Percentiles rank a stretch among this genome's conserved stretches.
Evolutionary conservation across 2,797 vertebrate genomes (phyloP).

Genomic region (Falco concolor): DNA sequence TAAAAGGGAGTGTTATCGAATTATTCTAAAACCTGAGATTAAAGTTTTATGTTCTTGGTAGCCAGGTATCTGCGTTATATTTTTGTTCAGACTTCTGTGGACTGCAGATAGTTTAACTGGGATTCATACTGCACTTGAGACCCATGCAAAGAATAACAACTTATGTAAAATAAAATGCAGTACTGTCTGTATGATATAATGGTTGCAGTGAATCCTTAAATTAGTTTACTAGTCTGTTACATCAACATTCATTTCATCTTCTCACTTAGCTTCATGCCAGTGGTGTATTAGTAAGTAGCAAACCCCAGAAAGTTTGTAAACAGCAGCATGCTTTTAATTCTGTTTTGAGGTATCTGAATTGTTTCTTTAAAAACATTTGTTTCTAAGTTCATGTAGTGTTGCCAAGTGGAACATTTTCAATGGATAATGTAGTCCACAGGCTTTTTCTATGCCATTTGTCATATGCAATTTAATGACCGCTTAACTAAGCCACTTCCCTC

Average conservation of each 20-base stretch:
- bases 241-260: conserved; percentile 64
- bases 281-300: conserved; percentile 40
- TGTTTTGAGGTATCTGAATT: conserved; percentile 52
- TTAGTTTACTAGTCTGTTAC: conserved; percentile 68
- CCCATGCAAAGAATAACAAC: conserved; percentile 54
- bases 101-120: conserved; percentile 69
- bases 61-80: conserved; percentile 4
- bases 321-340: conserved; percentile 52
- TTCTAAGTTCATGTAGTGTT: conserved; percentile 52
- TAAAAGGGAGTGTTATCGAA: neutral
- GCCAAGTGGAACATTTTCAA: conserved; percentile 51
- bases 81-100: conserved; percentile 59
- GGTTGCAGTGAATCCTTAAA: conserved; percentile 64
- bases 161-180: conserved; percentile 48
- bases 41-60: conserved; percentile 27
- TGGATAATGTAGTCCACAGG: conserved; percentile 40
- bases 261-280: conserved; percentile 59
- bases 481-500: conserved; percentile 49
- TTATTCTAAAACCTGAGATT: conserved; percentile 38
- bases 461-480: conserved; percentile 45
- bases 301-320: conserved; percentile 59
- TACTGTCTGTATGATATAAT: conserved; percentile 19
- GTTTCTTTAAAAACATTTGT: conserved; percentile 37
- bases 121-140: conserved; percentile 72
- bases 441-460: conserved; percentile 54